Evolutionary conservation across 2,797 vertebrate species (phyloP).

Genomic region (Podarcis lilfordi): DNA sequence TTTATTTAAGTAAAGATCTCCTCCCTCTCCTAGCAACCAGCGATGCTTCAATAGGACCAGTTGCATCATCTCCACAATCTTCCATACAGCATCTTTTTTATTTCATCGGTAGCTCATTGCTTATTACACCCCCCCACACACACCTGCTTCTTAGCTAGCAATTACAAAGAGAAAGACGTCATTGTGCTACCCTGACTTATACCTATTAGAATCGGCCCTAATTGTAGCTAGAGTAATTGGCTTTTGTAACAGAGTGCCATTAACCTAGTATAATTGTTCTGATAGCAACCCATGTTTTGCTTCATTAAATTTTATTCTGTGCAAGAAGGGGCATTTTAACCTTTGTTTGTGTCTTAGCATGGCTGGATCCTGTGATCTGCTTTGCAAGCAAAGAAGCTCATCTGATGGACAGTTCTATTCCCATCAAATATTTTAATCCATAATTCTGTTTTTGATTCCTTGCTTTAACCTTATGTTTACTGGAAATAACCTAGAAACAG

Average conservation of each 20-base stretch:
- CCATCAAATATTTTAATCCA: neutral
- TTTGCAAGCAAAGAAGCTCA: neutral
- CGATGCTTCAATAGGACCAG: conserved; percentile 29
- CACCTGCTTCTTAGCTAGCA: conserved; percentile 44
- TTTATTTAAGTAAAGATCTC: conserved; percentile 52
- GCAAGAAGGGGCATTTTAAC: conserved; percentile 36
- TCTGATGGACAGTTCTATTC: neutral
- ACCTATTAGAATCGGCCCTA: conserved; percentile 56
- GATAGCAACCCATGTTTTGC: conserved; percentile 40
- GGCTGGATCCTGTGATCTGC: neutral
- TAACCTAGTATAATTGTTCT: conserved; percentile 36
- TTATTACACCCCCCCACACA: conserved; percentile 19
- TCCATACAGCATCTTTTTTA: neutral
- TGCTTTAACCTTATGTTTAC: neutral
- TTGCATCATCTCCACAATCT: conserved; percentile 22
- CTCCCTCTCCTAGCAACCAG: conserved; percentile 60
- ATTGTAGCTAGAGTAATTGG: conserved; percentile 56
- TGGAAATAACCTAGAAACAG: neutral
- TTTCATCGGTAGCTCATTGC: conserved; percentile 26
- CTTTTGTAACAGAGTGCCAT: conserved; percentile 46
- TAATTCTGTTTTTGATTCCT: neutral
- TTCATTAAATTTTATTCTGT: conserved; percentile 52
- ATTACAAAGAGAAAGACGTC: conserved; percentile 57
- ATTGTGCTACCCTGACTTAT: conserved; percentile 47
- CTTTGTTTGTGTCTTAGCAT: conserved; percentile 27